A percentile compares a stretch with the other conserved stretches of the same genome.
Conservation (phyloP, 1,140 invertebrate species). For the Caenorhabditis brenneri region DNA sequence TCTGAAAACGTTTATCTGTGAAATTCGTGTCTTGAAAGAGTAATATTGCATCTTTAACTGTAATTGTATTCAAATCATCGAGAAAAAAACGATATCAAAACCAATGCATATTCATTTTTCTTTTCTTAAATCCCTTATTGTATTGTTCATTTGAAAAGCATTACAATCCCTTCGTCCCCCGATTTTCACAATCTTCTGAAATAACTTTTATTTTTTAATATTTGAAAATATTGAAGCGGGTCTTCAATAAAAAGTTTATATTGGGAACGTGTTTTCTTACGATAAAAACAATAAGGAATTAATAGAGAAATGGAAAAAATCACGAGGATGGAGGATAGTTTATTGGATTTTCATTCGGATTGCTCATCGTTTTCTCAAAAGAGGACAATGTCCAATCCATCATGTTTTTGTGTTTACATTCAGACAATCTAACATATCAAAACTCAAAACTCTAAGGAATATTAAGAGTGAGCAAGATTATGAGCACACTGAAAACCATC, state of each 20-base stretch:
- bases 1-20: neutral
- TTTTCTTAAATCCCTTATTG: neutral
- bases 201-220: neutral
- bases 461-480: too few species aligned
- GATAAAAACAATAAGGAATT: too few species aligned
- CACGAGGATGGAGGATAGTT: neutral
- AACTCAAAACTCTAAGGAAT: too few species aligned
- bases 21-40: neutral
- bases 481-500: too few species aligned
- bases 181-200: neutral
- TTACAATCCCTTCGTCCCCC: neutral
- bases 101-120: neutral
- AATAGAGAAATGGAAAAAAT: neutral
- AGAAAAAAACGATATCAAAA: slow-evolving; percentile 4
- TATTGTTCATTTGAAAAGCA: neutral
- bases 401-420: too few species aligned
- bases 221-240: slow-evolving; percentile 22
- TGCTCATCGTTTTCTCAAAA: too few species aligned
- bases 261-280: too few species aligned
- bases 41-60: neutral
- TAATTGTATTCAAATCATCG: neutral
- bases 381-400: too few species aligned
- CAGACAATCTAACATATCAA: too few species aligned
- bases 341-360: too few species aligned
- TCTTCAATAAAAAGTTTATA: slow-evolving; percentile 26